phyloP scores from a whole-genome alignment of 2,888 invertebrate genomes.

The Drosophila prostipennis region DNA sequence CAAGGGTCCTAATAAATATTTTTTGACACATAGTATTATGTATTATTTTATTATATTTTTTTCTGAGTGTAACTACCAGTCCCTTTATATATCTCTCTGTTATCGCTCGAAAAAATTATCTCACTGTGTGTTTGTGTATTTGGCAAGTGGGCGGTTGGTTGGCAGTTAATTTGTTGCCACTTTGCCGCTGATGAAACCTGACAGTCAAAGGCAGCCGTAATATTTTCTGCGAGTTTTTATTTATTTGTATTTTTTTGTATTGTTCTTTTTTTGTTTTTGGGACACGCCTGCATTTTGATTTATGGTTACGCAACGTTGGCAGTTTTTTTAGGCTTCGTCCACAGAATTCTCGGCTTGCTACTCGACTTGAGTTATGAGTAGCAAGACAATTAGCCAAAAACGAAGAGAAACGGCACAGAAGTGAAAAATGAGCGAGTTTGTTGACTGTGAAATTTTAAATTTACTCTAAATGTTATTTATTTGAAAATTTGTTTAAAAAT shows the following conservation, averaged over 20 bases:
- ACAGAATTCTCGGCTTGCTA: conserved; percentile 38
- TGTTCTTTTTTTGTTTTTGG: neutral
- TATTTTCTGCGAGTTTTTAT: conserved; percentile 15
- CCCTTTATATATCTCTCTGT: conserved; percentile 10
- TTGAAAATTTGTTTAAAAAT: neutral
- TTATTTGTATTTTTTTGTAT: conserved; percentile 4
- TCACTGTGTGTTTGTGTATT: conserved; percentile 20
- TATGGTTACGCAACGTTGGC: conserved; percentile 60
- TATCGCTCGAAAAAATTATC: conserved; percentile 47
- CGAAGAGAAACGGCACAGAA: conserved; percentile 8
- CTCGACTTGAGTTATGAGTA: conserved; percentile 58
- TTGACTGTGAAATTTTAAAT: conserved; percentile 13
- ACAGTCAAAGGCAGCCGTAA: conserved; percentile 42
- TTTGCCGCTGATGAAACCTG: conserved; percentile 53
- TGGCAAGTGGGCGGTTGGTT: conserved; percentile 35
- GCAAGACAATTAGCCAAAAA: conserved; percentile 52
- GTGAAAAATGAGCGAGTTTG: conserved; percentile 54
- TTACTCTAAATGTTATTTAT: conserved; percentile 15
- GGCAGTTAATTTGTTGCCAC: conserved; percentile 62
- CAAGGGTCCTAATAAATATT: neutral
- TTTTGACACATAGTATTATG: neutral
- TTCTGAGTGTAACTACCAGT: neutral
- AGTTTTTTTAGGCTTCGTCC: conserved; percentile 26
- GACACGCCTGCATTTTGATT: conserved; percentile 62
- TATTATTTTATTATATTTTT: neutral